Base-by-base conservation (phyloP, 2,888 invertebrate genomes). In the Cyclophora punctaria region DNA sequence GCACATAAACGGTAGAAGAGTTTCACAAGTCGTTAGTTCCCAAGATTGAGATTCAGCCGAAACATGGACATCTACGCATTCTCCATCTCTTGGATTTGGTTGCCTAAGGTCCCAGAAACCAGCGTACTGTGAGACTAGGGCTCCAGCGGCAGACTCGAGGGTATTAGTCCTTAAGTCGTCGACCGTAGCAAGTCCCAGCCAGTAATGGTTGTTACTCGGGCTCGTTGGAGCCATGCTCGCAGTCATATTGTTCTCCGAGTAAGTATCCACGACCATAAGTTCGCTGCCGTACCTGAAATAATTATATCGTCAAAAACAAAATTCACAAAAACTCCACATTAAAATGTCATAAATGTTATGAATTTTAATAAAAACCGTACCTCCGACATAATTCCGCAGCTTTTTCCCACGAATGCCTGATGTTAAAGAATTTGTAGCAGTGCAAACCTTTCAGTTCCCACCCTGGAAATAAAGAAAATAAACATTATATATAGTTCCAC, bases 391-490 rank as follows among this genome's bases (percentile, higher is more conserved):
- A 90, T 89, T 97, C 96, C 60, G 96, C 96, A 64, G 97, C 96
- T 90, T 96, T 96, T 88, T 96, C 95, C 97, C 97, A 97, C 61
- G 97, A 97, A 90, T 97, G 97, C 83, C 94, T 94, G 78, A 97
- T 97, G 87, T 95, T 96, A 89, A 97, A 97, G 90, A 96, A 97
- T 91, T 96, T 97, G 89, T 97, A 97, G 90, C 97, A 97, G 85
- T 96, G 92, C 72, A 96, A 92, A 73, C 96, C 96, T 87, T 93
- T 93, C 69, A 96, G 90, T 86, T 96, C 96, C 97, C 97, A 97
- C 75, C 96, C 97, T 97, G 92, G 48, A 92, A 92, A 74, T 71
- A 82, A 80, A 72, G 64, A 68, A 52, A 67, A 49, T 43, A 54
- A 20, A 47, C 37, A 37, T 5, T 5, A 37, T 37, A 5, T 37